Evolutionary conservation across 2,113 vertebrate species (phyloP).

Genomic region (Aleadryas rufinucha): DNA sequence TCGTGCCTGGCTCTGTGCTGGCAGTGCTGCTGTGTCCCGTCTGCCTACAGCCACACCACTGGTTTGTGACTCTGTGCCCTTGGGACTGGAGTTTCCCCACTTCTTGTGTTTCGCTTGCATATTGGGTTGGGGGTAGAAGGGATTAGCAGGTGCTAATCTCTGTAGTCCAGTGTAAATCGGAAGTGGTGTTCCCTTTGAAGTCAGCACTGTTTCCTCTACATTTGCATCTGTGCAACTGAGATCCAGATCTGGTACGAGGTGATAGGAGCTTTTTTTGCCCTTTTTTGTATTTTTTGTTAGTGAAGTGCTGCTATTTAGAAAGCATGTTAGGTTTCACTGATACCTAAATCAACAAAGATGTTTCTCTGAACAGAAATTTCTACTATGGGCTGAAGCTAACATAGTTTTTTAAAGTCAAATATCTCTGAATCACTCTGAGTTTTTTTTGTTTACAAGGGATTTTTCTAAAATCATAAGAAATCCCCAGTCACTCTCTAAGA

Average conservation of each 20-base stretch:
- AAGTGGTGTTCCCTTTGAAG: neutral
- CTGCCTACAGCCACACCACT: neutral
- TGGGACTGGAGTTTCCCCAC: neutral
- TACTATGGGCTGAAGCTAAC: neutral
- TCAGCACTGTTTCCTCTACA: neutral
- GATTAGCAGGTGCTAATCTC: neutral
- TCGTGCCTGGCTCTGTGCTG: neutral
- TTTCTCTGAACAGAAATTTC: neutral
- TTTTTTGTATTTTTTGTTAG: neutral
- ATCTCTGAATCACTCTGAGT: neutral
- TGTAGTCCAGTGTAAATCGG: neutral
- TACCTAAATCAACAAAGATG: constrained; percentile 16
- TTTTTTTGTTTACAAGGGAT: constrained; percentile 13
- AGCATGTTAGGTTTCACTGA: neutral
- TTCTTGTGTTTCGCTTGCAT: neutral
- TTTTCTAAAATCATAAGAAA: neutral
- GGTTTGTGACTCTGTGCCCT: neutral
- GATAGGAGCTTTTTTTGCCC: neutral
- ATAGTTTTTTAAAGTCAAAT: neutral
- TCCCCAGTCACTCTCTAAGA: neutral
- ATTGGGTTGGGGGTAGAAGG: neutral
- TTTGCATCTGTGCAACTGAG: neutral
- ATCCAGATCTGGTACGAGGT: neutral
- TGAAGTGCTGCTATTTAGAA: neutral
- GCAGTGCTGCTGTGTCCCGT: neutral